Evolutionary conservation across 2,797 vertebrate genomes (phyloP).

Genomic region (Enteromius trimaculatus): DNA sequence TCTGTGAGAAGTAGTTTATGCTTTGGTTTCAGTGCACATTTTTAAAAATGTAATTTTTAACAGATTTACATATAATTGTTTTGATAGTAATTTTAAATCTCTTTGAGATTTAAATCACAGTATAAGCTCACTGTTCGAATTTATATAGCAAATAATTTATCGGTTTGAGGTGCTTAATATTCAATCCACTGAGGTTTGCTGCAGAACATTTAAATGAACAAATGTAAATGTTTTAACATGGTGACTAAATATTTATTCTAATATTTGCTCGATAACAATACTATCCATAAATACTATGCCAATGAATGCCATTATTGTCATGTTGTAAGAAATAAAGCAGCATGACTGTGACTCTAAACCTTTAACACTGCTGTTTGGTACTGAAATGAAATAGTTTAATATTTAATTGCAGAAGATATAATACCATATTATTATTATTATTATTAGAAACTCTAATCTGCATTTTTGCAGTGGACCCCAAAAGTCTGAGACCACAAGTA

Average conservation of each 20-base stretch:
- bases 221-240: slow-evolving; percentile 18
- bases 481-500: not conserved
- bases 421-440: not conserved
- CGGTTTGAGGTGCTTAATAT: not conserved
- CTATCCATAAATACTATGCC: slow-evolving; percentile 4
- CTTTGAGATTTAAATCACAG: not conserved
- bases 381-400: slow-evolving; percentile 1
- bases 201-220: slow-evolving; percentile 10
- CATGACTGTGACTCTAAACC: not conserved
- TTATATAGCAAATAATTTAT: not conserved
- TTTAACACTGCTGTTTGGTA: not conserved
- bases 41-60: not conserved
- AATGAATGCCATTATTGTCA: not conserved
- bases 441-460: slow-evolving; percentile 11
- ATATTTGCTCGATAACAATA: not conserved
- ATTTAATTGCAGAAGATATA: not conserved
- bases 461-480: not conserved
- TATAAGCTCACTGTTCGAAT: not conserved
- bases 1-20: not conserved
- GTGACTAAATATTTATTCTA: slow-evolving; percentile 6
- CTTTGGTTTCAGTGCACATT: not conserved
- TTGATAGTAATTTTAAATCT: not conserved
- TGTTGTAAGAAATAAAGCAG: not conserved
- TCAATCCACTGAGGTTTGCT: slow-evolving; percentile 16
- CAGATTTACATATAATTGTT: slow-evolving; percentile 5